Evolutionary conservation across 2,113 vertebrate species (phyloP), one percentile per base, ranked within the genome.

Genomic region (Malurus melanocephalus): DNA sequence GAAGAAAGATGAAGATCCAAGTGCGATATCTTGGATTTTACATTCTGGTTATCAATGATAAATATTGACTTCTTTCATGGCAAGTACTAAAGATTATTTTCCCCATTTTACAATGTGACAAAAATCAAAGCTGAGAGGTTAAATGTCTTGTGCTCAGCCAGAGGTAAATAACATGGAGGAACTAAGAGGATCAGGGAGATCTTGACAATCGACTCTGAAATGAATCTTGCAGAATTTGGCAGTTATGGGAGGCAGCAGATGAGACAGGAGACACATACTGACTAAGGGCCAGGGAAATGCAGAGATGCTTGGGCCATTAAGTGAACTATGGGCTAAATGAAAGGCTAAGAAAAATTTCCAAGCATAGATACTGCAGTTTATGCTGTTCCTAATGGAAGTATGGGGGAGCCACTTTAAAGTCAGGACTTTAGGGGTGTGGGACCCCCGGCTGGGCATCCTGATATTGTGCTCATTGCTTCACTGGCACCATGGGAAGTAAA

Each of bases 1-100:
- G 32, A 80, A 74, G 24, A 33, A 67, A 71, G 56, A 75, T 51
- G 72, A 72, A 80, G 49, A 53, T 28, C 62, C 35, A 69, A 80
- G 23, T 76, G 32, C 0, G 0, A 13, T 82, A 75, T 56, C 73
- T 84, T 15, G 3, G 61, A 77, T 68, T 88, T 46, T 83, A 51
- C 51, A 38, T 67, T 84, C 20, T 91, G 53, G 33, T 91, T 91
- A 84, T 85, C 69, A 76, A 5, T 73, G 46, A 85, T 85, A 78
- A 80, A 85, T 83, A 95, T 49, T 88, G 79, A 93, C 51, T 80
- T 85, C 28, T 75, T 92, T 90, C 59, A 55, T 59, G 51, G 55
- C 62, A 84, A 35, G 22, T 65, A 33, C 32, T 90, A 79, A 91
- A 85, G 51, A 86, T 78, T 85, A 51, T 86, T 88, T 91, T 81